phyloP scores from a whole-genome alignment of 2,113 vertebrate species.

The Sus scrofa region DNA sequence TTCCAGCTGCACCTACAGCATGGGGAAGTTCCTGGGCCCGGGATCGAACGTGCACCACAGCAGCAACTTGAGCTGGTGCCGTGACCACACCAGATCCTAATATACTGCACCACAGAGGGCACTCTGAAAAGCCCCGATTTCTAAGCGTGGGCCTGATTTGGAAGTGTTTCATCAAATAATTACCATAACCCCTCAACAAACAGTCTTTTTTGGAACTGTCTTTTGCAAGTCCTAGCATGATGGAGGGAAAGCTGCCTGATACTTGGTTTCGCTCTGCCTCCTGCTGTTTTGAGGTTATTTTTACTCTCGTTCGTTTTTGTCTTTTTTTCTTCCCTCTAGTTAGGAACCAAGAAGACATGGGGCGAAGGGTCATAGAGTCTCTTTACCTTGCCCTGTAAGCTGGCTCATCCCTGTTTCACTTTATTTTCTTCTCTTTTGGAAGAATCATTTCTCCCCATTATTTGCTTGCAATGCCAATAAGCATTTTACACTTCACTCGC shows the following conservation, averaged over 20 bases:
- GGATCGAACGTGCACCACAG: too few relatives aligned
- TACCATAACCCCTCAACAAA: neutral
- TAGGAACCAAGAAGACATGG: neutral
- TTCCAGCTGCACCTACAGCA: too few relatives aligned
- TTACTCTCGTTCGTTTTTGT: conserved; percentile 23
- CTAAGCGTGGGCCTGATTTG: neutral
- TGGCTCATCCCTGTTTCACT: neutral
- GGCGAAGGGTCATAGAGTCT: neutral
- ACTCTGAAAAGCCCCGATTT: neutral
- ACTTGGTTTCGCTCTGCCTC: neutral
- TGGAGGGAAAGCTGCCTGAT: neutral
- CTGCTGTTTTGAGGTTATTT: conserved; percentile 8
- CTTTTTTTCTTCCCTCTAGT: neutral
- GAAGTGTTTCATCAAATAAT: neutral
- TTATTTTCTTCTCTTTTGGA: conserved; percentile 18
- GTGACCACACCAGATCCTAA: too few relatives aligned
- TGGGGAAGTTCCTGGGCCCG: too few relatives aligned
- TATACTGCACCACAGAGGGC: too few relatives aligned
- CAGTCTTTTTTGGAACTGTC: neutral
- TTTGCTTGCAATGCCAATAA: neutral
- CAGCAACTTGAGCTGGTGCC: too few relatives aligned
- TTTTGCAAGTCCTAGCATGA: neutral
- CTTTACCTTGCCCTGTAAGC: neutral
- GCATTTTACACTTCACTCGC: neutral
- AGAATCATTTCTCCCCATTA: neutral